Evolutionary conservation across 2,797 vertebrate genomes (phyloP).

Genomic region (Pogonophryne albipinna): DNA sequence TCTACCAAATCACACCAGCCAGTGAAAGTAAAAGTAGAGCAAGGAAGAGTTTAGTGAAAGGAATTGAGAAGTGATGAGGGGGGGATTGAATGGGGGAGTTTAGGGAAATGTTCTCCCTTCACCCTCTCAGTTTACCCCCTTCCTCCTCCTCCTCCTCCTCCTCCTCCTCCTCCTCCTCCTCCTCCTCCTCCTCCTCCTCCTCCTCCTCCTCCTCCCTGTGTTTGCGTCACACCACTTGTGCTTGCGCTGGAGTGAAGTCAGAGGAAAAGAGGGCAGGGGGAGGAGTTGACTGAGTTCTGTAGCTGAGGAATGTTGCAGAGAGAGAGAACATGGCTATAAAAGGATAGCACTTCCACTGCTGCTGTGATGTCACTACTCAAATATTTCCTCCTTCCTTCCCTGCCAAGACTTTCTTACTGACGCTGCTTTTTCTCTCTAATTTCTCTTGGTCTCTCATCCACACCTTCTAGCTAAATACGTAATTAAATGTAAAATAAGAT

Average conservation of each 20-base stretch:
- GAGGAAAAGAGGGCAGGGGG: constrained; percentile 55
- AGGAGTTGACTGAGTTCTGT: constrained; percentile 49
- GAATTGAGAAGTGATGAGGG: constrained; percentile 62
- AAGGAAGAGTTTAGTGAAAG: constrained; percentile 56
- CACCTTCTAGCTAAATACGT: constrained; percentile 27
- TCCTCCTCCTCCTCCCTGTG: constrained; percentile 48
- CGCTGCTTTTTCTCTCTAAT: constrained; percentile 55
- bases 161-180: constrained; percentile 1
- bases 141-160: constrained; percentile 10
- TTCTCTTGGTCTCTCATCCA: constrained; percentile 29
- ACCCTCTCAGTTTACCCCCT: constrained; percentile 28
- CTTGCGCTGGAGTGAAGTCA: constrained; percentile 44
- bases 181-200: constrained; percentile 19
- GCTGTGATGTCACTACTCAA: constrained; percentile 81
- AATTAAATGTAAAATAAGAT: no score
- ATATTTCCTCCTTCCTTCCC: constrained; percentile 78
- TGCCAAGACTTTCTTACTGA: constrained; percentile 66
- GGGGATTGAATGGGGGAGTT: constrained; percentile 43
- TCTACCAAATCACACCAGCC: constrained; percentile 18
- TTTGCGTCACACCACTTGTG: constrained; percentile 69
- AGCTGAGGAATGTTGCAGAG: constrained; percentile 80
- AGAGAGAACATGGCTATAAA: constrained; percentile 86
- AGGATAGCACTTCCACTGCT: constrained; percentile 85
- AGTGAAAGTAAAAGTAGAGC: constrained; percentile 69
- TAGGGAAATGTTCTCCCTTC: constrained; percentile 66